A percentile compares a stretch with the other conserved stretches of the same genome.
phyloP scores from a whole-genome alignment of 2,888 invertebrate species.

The Epicampocera succincta region DNA sequence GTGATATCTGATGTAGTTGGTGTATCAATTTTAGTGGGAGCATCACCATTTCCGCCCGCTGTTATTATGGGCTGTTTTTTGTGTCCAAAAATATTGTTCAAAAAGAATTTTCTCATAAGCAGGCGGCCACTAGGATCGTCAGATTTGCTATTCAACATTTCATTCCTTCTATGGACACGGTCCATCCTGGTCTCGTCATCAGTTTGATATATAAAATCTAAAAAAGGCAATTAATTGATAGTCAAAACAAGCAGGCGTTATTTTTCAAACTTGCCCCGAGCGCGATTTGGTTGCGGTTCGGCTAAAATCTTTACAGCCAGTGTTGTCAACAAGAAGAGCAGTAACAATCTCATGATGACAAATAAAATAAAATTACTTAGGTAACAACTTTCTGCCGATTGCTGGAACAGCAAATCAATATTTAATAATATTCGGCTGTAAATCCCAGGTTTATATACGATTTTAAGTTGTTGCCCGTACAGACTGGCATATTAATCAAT shows the following conservation, averaged over 20 bases:
- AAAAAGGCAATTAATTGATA: neutral
- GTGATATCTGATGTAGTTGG: constrained; percentile 71
- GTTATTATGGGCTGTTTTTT: constrained; percentile 77
- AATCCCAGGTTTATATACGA: constrained; percentile 75
- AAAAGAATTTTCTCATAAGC: constrained; percentile 78
- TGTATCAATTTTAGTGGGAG: constrained; percentile 37
- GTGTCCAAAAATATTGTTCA: constrained; percentile 75
- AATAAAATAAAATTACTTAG: neutral
- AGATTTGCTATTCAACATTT: constrained; percentile 54
- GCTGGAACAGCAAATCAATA: constrained; percentile 75
- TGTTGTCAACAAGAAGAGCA: constrained; percentile 68
- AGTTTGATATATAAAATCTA: constrained; percentile 43
- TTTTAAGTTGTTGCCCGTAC: constrained; percentile 14
- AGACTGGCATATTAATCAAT: constrained; percentile 18
- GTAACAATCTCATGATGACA: constrained; percentile 64
- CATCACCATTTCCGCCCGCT: constrained; percentile 67
- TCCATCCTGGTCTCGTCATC: neutral
- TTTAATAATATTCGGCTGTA: constrained; percentile 73
- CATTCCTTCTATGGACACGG: neutral
- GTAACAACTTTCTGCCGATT: constrained; percentile 58
- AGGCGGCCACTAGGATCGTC: constrained; percentile 77
- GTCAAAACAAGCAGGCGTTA: no score
- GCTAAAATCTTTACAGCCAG: constrained; percentile 59
- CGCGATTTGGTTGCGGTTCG: constrained; percentile 56
- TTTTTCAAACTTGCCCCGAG: constrained; percentile 68